Base-by-base conservation (phyloP, 2,113 vertebrate species). In the Chinchilla lanigera region DNA sequence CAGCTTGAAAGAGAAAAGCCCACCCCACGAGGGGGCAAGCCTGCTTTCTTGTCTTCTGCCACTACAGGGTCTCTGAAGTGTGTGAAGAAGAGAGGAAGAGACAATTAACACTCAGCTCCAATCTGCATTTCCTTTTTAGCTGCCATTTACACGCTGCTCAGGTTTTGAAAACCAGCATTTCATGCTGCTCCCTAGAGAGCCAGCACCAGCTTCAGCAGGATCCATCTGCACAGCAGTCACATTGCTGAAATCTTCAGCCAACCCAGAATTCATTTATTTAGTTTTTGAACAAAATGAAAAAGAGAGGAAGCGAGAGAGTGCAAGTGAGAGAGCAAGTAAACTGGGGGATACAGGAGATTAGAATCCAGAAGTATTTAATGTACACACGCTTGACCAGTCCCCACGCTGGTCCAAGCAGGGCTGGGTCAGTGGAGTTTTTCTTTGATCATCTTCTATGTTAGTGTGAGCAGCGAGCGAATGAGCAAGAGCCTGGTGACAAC, bases 131-230 rank as follows among this genome's bases (percentile, higher is more conserved):
- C 97, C 97, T 94, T 95, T 96, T 97, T 97, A 96, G 58, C 71
- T 94, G 90, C 98, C 93, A 96, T 98, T 98, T 97, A 89, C 98
- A 98, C 94, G 90, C 98, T 96, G 97, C 96, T 98, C 96, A 95
- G 97, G 96, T 98, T 98, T 98, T 93, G 96, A 98, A 98, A 97
- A 87, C 96, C 97, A 94, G 87, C 95, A 91, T 96, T 96, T 97
- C 97, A 96, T 97, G 97, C 6, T 95, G 58, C 96, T 98, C 98
- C 94, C 95, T 35, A 97, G 98, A 98, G 97, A 98, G 81, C 92
- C 96, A 97, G 97, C 58, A 93, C 89, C 97, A 97, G 95, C 97
- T 98, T 97, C 89, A 95, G 98, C 97, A 95, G 97, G 98, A 83
- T 97, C 96, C 97, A 97, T 97, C 98, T 98, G 92, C 97, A 97